Evolutionary conservation across 64 coral and sea anemone genomes (phyloP).

Genomic region (Acropora yongei): DNA sequence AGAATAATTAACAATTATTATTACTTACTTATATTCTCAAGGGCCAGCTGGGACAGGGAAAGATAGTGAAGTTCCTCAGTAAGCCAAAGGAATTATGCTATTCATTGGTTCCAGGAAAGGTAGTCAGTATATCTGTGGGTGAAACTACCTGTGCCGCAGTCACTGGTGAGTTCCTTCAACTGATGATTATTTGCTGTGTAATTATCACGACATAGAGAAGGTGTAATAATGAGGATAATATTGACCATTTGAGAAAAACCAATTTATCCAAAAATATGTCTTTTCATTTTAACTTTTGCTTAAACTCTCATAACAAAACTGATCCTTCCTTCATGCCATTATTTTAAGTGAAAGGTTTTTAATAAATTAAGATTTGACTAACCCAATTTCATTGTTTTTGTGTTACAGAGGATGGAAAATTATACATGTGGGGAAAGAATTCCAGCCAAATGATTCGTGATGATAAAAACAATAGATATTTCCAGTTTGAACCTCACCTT

Average conservation of each 20-base stretch:
- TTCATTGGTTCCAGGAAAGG: slow-evolving; percentile 41
- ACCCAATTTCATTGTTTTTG: background rate
- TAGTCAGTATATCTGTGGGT: slow-evolving; percentile 71
- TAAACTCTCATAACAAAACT: too few species aligned
- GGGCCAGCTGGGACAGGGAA: slow-evolving; percentile 95
- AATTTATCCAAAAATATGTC: too few species aligned
- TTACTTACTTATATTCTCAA: background rate
- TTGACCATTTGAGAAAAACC: too few species aligned
- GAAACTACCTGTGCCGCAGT: slow-evolving; percentile 95
- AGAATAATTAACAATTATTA: too few species aligned
- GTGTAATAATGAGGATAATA: background rate
- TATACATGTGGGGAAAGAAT: slow-evolving; percentile 98
- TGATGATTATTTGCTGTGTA: background rate
- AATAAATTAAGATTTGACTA: background rate
- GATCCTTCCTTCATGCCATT: too few species aligned
- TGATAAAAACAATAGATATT: slow-evolving; percentile 80
- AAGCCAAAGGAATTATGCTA: slow-evolving; percentile 56
- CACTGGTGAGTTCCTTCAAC: slow-evolving; percentile 55
- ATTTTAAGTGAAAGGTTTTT: background rate
- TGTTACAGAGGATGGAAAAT: slow-evolving; percentile 71
- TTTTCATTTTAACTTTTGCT: too few species aligned
- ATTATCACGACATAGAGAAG: background rate
- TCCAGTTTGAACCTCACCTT: slow-evolving; percentile 79
- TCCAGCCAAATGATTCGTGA: slow-evolving; percentile 75
- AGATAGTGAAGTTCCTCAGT: slow-evolving; percentile 74